Base-by-base conservation (phyloP, 1,140 invertebrate species). In the Caenorhabditis latens region DNA sequence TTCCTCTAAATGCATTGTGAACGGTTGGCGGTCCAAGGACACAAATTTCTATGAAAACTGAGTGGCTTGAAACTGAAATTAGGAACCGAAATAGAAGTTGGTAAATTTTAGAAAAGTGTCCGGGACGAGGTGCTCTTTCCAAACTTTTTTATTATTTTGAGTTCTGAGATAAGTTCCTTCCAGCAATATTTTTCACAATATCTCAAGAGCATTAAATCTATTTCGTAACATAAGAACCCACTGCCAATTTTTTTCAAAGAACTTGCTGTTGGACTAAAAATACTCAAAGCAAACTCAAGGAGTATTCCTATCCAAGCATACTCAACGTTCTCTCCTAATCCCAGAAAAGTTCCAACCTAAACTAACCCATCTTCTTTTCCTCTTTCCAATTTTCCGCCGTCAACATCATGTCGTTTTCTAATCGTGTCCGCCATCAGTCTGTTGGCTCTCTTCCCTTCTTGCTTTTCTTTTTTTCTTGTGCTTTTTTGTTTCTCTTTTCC, bases 381-480 rank as follows among this genome's bases (percentile, higher is more conserved):
- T 5, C 11, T 32, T 43, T 40, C 65, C 40, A 71, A 71, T 71
- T 71, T 19, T 46, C 24, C 24, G n/a, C 46, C 71, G 71, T 79
- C 71, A 53, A 79, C 71, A 79, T 79, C 46, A 79, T 79, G 71
- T 79, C 71, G 71, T 42, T 79, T 79, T 79, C 71, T 79, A 79
- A 79, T 79, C 71, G 71, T 50, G 71, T 53, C 71, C 71, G 71
- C 71, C 71, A 79, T 79, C 71, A 79, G 71, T 79, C n/a, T 79
- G 71, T 50, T 79, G 13, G 71, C 71, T 79, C 46, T 79, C n/a
- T 50, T 50, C 71, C 24, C 14, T 50, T 48, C 71, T 79, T 9
- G 19, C 5, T 65, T 16, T 53, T 53, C 50, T 3, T 65, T 40
- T 65, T 19, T 14, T 71, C 42, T 43, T 79, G n/a, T n/a, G 9